Percentiles rank a stretch among this genome's conserved stretches.
These are phyloP conservation scores for Myiothlypis coronata DNA, from an alignment of 2,797 vertebrate species.

Conservation along the genomic window DNA sequence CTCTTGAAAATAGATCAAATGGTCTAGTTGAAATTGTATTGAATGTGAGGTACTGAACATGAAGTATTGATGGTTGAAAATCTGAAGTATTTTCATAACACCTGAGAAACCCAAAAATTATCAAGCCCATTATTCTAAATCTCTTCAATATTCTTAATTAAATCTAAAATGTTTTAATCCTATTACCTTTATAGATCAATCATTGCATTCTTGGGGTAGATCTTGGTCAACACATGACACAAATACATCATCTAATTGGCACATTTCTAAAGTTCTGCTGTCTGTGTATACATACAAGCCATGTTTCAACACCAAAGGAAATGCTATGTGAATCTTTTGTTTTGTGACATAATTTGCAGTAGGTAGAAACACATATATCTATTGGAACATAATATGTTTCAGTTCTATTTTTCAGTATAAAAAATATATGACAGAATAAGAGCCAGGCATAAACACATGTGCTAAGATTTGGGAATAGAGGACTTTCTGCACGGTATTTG, in stretches of 20 bases:
- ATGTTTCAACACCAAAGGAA: background rate
- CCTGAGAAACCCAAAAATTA: background rate
- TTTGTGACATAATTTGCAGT: background rate
- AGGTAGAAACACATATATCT: background rate
- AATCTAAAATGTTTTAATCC: background rate
- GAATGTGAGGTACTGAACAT: background rate
- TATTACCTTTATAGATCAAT: background rate
- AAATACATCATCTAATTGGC: background rate
- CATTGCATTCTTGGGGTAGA: background rate
- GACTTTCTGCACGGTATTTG: background rate
- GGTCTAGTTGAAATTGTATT: background rate
- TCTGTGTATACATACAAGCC: fast-evolving
- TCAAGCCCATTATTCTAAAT: background rate
- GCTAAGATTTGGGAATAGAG: background rate
- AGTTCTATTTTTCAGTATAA: background rate
- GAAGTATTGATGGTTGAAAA: background rate
- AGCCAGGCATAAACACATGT: fast-evolving
- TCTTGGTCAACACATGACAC: background rate
- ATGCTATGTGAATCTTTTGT: background rate
- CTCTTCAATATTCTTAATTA: background rate
- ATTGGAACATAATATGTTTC: background rate
- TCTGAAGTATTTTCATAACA: background rate
- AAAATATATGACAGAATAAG: background rate
- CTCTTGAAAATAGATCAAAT: background rate
- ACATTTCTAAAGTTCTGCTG: background rate